Base-by-base conservation (phyloP, 2,797 vertebrate species). In the Eulemur rubriventer region DNA sequence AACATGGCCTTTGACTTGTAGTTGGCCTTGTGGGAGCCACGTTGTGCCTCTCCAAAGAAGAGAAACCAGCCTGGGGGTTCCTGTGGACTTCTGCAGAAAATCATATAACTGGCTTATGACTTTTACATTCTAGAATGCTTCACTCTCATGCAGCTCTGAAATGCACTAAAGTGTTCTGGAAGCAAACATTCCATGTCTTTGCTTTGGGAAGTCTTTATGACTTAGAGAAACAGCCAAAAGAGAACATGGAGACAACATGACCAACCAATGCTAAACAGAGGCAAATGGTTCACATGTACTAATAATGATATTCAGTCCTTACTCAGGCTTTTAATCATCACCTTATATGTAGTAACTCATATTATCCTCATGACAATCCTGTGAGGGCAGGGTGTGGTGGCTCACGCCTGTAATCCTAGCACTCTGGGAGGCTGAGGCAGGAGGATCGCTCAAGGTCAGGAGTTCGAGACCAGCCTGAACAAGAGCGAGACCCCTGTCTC, bases 1-100 rank as follows among this genome's bases (percentile, higher is more conserved):
- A 65, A 13, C 61, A 94, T 79, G 78, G 82, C 59, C 61, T 95
- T 70, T 96, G 96, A 91, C 46, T 89, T 81, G 26, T 33, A 75
- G 43, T 67, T 94, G 52, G 50, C 26, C 80, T 97, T 78, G 67
- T 26, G 93, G 95, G 76, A 97, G 7, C 63, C 20, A 41, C 16
- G 35, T 26, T 4, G 43, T 48, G n/a, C 10, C 33, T 95, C 30
- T 90, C 82, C 46, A 61, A 94, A 81, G 61, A 43, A 92, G 46
- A 67, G n/a, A 80, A 91, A 14, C 30, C 26, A 18, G 70, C 1
- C 59, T 91, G 65, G 3, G 33, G 35, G 4, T 81, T 89, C 59
- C 89, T 91, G 52, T 48, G 80, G 72, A 35, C n/a, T 16, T 57
- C 20, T 4, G 13, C 52, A 76, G 61, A 89, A 43, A 95, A 38